These are phyloP conservation scores for Pseudotriccus pelzelni DNA, from an alignment of 2,797 vertebrate genomes.

Conservation along the genomic window DNA sequence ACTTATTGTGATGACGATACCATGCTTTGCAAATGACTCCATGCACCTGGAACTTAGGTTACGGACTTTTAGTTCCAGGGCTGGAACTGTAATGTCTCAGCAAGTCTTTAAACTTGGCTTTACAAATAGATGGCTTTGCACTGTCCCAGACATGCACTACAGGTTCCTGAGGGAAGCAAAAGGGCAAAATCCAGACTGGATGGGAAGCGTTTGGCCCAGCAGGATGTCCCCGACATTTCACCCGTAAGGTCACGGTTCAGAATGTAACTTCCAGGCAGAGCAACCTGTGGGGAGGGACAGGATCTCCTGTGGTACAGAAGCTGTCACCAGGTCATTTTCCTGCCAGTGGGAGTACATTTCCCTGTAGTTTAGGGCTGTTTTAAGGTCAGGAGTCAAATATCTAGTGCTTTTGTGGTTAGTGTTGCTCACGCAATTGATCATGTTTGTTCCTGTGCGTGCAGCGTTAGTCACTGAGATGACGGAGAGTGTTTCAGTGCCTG, in stretches of 20 bases:
- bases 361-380: constrained; percentile 44
- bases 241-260: constrained; percentile 61
- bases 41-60: constrained; percentile 58
- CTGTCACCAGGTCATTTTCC: constrained; percentile 76
- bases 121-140: constrained; percentile 19
- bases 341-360: constrained; percentile 67
- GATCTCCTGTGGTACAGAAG: constrained; percentile 58
- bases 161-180: constrained; percentile 68
- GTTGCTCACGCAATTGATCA: constrained; percentile 60
- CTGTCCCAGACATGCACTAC: constrained; percentile 3
- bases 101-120: constrained; percentile 59
- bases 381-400: constrained; percentile 71
- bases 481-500: background rate
- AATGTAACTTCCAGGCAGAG: constrained; percentile 67
- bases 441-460: constrained; percentile 49
- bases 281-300: constrained; percentile 55
- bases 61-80: constrained; percentile 58
- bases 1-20: constrained; percentile 53
- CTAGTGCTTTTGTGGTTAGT: constrained; percentile 56
- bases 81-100: constrained; percentile 53
- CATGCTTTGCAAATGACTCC: constrained; percentile 41
- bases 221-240: constrained; percentile 61
- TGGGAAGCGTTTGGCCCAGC: constrained; percentile 65
- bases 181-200: constrained; percentile 63
- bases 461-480: background rate